These are phyloP conservation scores for Megamerina dolium DNA, from an alignment of 2,888 invertebrate species.

Conservation along the genomic window DNA sequence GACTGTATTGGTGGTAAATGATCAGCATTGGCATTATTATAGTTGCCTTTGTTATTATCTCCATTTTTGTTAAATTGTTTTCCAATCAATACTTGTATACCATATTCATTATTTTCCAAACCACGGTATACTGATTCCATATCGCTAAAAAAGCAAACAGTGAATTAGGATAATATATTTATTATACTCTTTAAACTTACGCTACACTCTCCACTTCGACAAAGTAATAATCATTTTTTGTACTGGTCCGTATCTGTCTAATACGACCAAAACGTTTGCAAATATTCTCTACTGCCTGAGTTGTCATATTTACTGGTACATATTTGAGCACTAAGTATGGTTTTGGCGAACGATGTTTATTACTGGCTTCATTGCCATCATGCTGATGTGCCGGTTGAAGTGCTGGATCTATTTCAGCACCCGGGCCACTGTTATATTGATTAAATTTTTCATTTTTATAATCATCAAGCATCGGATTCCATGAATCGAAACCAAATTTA, in stretches of 20 bases:
- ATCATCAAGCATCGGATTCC: conserved; percentile 33
- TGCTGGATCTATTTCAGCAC: conserved; percentile 23
- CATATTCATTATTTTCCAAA: conserved; percentile 25
- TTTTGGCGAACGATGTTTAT: neutral
- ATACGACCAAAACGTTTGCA: conserved; percentile 21
- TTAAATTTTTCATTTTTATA: conserved; percentile 27
- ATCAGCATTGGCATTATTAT: neutral
- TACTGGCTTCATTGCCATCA: neutral
- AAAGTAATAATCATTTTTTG: conserved; percentile 20
- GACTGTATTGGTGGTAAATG: conserved; percentile 4
- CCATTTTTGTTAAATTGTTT: conserved; percentile 10
- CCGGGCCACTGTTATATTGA: conserved; percentile 28
- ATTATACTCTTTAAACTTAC: conserved; percentile 23
- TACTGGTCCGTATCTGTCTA: conserved; percentile 16
- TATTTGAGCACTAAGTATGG: conserved; percentile 24
- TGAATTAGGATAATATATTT: no score
- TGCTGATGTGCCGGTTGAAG: conserved; percentile 20
- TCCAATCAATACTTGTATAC: conserved; percentile 22
- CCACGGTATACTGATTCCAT: conserved; percentile 28
- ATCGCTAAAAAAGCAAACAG: conserved; percentile 18
- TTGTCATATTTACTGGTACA: conserved; percentile 21
- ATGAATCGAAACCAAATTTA: conserved; percentile 21
- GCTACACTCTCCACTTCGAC: conserved; percentile 22
- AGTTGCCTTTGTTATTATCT: conserved; percentile 1
- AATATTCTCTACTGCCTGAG: conserved; percentile 23